Conservation (phyloP, 2,113 vertebrate species). For the Pycnonotus jocosus region DNA sequence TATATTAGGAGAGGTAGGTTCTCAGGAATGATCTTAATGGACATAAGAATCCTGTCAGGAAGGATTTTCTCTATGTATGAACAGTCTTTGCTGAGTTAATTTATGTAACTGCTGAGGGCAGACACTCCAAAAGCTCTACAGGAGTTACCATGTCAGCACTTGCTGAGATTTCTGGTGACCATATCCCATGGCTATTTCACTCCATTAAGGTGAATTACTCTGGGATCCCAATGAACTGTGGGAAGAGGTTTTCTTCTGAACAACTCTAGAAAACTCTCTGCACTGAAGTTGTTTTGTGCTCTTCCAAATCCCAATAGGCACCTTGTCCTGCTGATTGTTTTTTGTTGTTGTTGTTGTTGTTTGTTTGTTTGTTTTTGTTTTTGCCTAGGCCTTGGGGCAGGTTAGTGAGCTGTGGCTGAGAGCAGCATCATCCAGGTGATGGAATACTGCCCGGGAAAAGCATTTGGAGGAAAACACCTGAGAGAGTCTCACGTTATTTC, state of each 20-base stretch:
- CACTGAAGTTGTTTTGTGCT: not conserved
- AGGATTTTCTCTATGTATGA: not conserved
- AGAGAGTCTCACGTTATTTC: not conserved
- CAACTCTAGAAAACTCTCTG: not conserved
- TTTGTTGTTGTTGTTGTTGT: not conserved
- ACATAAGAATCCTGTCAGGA: not conserved
- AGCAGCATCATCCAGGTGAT: not conserved
- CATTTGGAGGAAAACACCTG: not conserved
- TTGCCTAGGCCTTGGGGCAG: not conserved
- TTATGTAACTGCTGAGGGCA: not conserved
- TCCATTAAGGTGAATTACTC: not conserved
- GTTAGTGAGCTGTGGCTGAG: not conserved
- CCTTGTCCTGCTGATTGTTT: not conserved
- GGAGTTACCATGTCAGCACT: not conserved
- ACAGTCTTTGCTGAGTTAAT: not conserved
- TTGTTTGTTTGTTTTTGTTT: not conserved
- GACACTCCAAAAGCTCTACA: not conserved
- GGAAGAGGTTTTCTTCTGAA: not conserved
- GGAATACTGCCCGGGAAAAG: not conserved
- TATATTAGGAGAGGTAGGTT: not conserved
- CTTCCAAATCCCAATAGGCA: not conserved
- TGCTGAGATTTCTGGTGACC: constrained; percentile 2
- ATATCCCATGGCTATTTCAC: not conserved
- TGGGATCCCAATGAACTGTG: not conserved
- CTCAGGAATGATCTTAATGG: not conserved